Base-by-base conservation (phyloP, 2,888 invertebrate species). In the Asteroscopus sphinx region DNA sequence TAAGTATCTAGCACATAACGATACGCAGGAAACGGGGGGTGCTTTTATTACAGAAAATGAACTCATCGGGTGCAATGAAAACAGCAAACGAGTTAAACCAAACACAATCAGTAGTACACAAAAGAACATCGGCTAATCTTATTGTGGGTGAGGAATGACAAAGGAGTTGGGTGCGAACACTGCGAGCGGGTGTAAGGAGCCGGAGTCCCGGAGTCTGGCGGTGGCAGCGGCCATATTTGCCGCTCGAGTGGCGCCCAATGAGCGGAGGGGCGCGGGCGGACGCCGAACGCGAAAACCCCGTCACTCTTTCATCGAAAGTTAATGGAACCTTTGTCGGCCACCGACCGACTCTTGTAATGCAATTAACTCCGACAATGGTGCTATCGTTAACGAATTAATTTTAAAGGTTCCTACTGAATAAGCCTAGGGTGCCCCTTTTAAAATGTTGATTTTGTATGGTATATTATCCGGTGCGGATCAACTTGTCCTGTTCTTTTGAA, bases 311-410 rank as follows among this genome's bases (percentile, higher is more conserved):
- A 81, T 87, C 86, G 81, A 88, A 92, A 92, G 89, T 92, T 93
- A 93, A 94, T 92, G 85, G 91, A 83, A 87, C 91, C 85, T 88
- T 93, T 93, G 93, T 93, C 75, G 78, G 80, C 84, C 79, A 79
- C 85, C 88, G 86, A 80, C 85, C 82, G 88, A 85, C 92, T 89
- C 93, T 93, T 91, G 89, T 94, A 93, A 94, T 93, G 92, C 94
- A 94, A 94, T 94, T 94, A 94, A 92, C 90, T 88, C 79, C 80
- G 73, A 94, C 94, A 94, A 93, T 90, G 73, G 87, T 76, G 81
- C 82, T 90, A 88, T 91, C 90, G 88, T 85, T 93, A 85, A 90
- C 90, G 87, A 92, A 90, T 91, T 92, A 91, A 91, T 91, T 91
- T 89, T 89, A 88, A 88, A 86, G 82, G 84, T 78, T 76, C 78